Conservation (phyloP, 2,797 vertebrate species). For the Tapera naevia region DNA sequence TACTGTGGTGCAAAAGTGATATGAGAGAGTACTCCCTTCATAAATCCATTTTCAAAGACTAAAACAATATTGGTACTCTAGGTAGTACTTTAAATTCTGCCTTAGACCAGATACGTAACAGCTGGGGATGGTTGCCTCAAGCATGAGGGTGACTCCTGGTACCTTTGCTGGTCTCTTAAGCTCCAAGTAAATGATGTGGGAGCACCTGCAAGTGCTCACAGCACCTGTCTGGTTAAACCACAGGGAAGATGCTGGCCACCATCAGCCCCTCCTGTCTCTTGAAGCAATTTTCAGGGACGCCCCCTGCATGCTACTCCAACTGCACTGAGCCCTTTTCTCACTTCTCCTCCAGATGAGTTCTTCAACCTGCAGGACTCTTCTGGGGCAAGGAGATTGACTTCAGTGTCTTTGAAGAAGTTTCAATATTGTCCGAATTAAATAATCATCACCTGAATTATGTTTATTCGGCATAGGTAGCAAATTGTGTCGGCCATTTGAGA, state of each 20-base stretch:
- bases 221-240: background rate
- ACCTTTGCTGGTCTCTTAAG: background rate
- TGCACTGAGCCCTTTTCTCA: background rate
- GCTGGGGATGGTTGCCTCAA: background rate
- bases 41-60: background rate
- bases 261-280: background rate
- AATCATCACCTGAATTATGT: background rate
- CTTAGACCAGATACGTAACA: background rate
- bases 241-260: background rate
- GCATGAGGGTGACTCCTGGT: background rate
- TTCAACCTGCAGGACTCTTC: background rate
- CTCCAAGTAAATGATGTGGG: background rate
- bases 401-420: background rate
- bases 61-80: background rate
- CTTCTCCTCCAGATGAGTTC: background rate
- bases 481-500: background rate
- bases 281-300: background rate
- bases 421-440: background rate
- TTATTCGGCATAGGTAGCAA: background rate
- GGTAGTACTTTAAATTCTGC: background rate
- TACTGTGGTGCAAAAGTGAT: background rate
- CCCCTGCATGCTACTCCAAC: background rate
- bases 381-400: background rate
- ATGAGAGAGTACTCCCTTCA: background rate
- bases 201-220: background rate